Conservation (phyloP, 2,113 vertebrate genomes). For the Arenaria interpres region DNA sequence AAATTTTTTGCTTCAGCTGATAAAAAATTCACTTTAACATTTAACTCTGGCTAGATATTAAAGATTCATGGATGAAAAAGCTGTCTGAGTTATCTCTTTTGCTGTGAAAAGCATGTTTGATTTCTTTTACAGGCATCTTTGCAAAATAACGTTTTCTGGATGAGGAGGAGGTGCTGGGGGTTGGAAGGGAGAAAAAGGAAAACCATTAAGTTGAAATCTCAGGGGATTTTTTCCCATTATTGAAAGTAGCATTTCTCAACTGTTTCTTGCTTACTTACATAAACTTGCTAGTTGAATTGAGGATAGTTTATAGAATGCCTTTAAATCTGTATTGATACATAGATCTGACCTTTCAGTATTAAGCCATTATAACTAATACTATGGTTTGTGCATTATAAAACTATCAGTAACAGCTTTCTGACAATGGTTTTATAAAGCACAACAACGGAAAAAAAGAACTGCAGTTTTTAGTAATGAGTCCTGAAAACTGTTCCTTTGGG, state of each 20-base stretch:
- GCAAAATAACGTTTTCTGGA: neutral
- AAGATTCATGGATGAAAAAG: slow-evolving; percentile 28
- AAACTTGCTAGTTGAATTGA: neutral
- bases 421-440: neutral
- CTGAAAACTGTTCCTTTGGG: neutral
- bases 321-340: neutral
- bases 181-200: neutral
- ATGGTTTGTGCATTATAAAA: neutral
- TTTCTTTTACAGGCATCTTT: neutral
- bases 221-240: neutral
- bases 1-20: neutral
- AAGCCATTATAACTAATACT: neutral
- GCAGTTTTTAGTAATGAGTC: neutral
- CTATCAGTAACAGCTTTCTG: neutral
- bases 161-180: neutral
- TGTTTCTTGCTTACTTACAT: neutral
- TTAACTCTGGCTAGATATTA: slow-evolving; percentile 17
- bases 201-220: neutral
- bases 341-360: neutral
- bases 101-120: neutral
- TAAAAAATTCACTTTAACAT: slow-evolving; percentile 15
- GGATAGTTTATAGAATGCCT: neutral
- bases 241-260: neutral
- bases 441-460: neutral
- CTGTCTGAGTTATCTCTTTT: slow-evolving; percentile 1